Conservation (phyloP, 2,888 invertebrate genomes). For the Caenorhabditis afra region DNA sequence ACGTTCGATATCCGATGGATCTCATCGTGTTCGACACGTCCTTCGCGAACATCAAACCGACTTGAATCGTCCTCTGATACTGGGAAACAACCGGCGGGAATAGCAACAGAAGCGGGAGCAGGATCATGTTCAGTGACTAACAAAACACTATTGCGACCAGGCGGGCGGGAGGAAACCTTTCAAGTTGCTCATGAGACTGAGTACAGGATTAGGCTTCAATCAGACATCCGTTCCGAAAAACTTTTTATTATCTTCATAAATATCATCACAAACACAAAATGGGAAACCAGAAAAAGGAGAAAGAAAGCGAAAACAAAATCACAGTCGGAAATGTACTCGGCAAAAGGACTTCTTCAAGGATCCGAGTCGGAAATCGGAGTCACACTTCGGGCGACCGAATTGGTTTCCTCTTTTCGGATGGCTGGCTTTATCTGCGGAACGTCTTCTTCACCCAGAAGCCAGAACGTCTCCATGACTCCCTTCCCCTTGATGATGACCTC, state of each 20-base stretch:
- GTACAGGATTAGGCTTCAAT: constrained; percentile 13
- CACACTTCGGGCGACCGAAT: constrained; percentile 1
- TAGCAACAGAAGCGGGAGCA: constrained; percentile 9
- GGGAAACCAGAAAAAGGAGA: too few species aligned
- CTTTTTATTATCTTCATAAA: not conserved
- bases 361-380: constrained; percentile 4
- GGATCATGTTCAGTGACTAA: constrained; percentile 11
- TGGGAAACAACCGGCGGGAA: constrained; percentile 3
- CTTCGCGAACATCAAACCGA: constrained; percentile 55
- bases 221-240: constrained; percentile 1
- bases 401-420: not conserved
- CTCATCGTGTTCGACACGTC: constrained; percentile 25
- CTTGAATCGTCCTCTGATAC: constrained; percentile 38
- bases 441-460: constrained; percentile 58
- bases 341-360: not conserved
- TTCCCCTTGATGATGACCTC: constrained; percentile 75
- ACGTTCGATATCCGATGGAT: constrained; percentile 56
- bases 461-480: constrained; percentile 75
- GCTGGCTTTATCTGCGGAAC: not conserved
- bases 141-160: not conserved
- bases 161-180: constrained; percentile 39
- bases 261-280: not conserved
- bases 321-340: constrained; percentile 1
- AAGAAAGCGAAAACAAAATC: not conserved
- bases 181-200: constrained; percentile 30